These are phyloP conservation scores for Caenorhabditis virilis DNA, from an alignment of 2,888 invertebrate species.

Conservation along the genomic window DNA sequence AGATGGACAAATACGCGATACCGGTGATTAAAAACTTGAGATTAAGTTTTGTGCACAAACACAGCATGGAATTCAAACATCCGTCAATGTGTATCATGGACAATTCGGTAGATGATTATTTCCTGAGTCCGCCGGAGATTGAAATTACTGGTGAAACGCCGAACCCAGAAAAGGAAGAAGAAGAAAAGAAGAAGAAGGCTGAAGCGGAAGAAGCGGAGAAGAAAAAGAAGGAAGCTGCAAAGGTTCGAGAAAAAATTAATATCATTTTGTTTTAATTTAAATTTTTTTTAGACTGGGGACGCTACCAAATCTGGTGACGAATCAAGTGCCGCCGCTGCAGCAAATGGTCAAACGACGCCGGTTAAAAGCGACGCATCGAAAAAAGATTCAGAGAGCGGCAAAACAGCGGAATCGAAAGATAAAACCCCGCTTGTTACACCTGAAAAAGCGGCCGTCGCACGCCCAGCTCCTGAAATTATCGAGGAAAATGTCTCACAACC, in stretches of 20 bases:
- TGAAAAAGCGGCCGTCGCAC: neutral
- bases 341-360: neutral
- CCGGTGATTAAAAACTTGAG: neutral
- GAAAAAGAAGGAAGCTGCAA: constrained; percentile 6
- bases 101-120: constrained; percentile 17
- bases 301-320: neutral
- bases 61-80: constrained; percentile 7
- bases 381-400: neutral
- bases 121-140: constrained; percentile 19
- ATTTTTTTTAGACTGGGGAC: neutral
- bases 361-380: neutral
- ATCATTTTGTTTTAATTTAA: neutral
- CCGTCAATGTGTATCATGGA: constrained; percentile 6
- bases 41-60: constrained; percentile 5
- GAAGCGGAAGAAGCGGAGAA: constrained; percentile 8
- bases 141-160: constrained; percentile 16
- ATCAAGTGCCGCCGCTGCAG: neutral
- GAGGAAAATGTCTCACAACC: too few relatives aligned
- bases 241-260: too few relatives aligned
- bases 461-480: too few relatives aligned
- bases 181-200: constrained; percentile 6
- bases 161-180: constrained; percentile 2
- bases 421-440: constrained; percentile 4
- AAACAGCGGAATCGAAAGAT: constrained; percentile 1
- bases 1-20: constrained; percentile 15